Evolutionary conservation across 2,888 invertebrate genomes (phyloP).

Genomic region (Rhagonycha lutea): DNA sequence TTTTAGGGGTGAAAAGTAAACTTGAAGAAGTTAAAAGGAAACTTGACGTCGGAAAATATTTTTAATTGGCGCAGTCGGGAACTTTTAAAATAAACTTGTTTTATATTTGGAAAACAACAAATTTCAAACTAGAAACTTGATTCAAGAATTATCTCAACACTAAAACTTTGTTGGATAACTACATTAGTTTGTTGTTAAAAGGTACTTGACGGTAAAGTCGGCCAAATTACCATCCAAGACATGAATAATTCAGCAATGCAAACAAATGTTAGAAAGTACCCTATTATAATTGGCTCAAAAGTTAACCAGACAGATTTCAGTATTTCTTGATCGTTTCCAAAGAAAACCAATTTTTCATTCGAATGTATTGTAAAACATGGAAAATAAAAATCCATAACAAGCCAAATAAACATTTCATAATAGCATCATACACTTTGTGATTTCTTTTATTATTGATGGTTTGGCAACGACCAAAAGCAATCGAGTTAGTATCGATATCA

Average conservation of each 20-base stretch:
- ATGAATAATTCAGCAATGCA: slow-evolving; percentile 46
- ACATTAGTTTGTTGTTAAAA: slow-evolving; percentile 23
- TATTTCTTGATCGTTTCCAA: neutral
- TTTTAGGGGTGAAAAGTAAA: neutral
- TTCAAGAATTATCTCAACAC: neutral
- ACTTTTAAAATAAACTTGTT: neutral
- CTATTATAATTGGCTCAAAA: neutral
- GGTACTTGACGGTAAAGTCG: slow-evolving; percentile 39
- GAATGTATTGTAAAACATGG: neutral
- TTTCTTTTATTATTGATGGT: slow-evolving; percentile 11
- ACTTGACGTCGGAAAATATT: neutral
- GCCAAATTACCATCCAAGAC: slow-evolving; percentile 46
- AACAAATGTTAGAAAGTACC: slow-evolving; percentile 4
- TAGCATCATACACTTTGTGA: neutral
- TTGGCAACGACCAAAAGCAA: slow-evolving; percentile 18
- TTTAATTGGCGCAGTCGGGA: neutral
- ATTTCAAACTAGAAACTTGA: neutral
- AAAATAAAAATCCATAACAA: neutral
- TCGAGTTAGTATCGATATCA: slow-evolving; percentile 29
- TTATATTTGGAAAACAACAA: neutral
- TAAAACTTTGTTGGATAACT: slow-evolving; percentile 26
- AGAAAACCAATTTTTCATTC: neutral
- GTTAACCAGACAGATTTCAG: neutral
- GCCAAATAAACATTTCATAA: neutral
- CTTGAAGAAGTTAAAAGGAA: neutral